Conservation (phyloP, 2,888 invertebrate genomes). For the Heliconius hortense region DNA sequence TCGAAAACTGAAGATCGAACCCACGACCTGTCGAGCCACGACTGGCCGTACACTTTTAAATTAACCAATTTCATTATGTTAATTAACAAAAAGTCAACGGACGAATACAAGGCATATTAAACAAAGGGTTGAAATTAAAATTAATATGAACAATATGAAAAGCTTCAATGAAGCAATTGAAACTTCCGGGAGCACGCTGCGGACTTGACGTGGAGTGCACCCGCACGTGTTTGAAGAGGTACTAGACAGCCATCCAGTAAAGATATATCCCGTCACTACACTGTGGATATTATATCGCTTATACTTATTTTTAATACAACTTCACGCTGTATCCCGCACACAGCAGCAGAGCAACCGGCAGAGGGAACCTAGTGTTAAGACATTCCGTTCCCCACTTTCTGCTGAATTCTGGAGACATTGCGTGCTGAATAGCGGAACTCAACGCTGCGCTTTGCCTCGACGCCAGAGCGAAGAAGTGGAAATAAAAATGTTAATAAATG, state of each 20-base stretch:
- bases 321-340: too few species aligned
- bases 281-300: slow-evolving; percentile 11
- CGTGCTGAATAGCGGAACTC: too few species aligned
- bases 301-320: neutral
- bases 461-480: too few species aligned
- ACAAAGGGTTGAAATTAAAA: slow-evolving; percentile 46
- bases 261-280: slow-evolving; percentile 14
- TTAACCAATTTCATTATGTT: slow-evolving; percentile 14
- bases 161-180: slow-evolving; percentile 65
- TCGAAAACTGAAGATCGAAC: too few species aligned
- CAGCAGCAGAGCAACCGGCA: too few species aligned
- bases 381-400: too few species aligned
- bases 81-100: slow-evolving; percentile 33
- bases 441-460: too few species aligned
- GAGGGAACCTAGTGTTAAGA: too few species aligned
- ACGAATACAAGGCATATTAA: slow-evolving; percentile 41
- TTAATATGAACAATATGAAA: slow-evolving; percentile 56
- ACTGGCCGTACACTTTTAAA: neutral
- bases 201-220: slow-evolving; percentile 38
- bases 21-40: too few species aligned
- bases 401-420: too few species aligned
- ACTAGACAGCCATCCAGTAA: slow-evolving; percentile 15
- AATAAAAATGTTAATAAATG: too few species aligned
- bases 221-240: slow-evolving; percentile 40
- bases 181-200: slow-evolving; percentile 56